phyloP scores from a whole-genome alignment of 2,797 vertebrate genomes.

The Halcyon badia region DNA sequence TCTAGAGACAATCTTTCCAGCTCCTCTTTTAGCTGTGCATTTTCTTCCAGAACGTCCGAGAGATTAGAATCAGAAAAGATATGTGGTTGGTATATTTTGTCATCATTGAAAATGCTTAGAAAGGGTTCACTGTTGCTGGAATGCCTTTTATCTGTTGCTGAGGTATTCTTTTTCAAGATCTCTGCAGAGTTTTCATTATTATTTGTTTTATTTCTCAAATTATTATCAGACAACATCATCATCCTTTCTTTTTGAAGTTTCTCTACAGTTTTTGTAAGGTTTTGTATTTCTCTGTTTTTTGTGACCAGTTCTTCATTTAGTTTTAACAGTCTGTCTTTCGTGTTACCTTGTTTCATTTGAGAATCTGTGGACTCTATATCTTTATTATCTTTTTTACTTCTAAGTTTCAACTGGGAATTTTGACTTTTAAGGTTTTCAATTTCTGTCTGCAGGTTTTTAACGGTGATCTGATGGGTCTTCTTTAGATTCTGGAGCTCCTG shows the following conservation, averaged over 20 bases:
- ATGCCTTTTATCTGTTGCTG: slow-evolving; percentile 24
- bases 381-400: slow-evolving; percentile 61
- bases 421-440: slow-evolving; percentile 84
- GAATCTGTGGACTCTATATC: slow-evolving; percentile 63
- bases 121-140: slow-evolving; percentile 53
- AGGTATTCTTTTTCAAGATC: slow-evolving; percentile 37
- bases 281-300: slow-evolving; percentile 88
- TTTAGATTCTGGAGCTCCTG: slow-evolving; percentile 81
- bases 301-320: slow-evolving; percentile 87
- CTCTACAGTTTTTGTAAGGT: slow-evolving; percentile 90
- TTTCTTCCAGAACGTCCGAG: slow-evolving; percentile 89
- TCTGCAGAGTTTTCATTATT: slow-evolving; percentile 42
- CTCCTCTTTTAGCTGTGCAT: slow-evolving; percentile 81
- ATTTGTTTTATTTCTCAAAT: slow-evolving; percentile 24
- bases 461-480: slow-evolving; percentile 75
- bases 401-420: slow-evolving; percentile 76
- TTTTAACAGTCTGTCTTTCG: slow-evolving; percentile 81
- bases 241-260: slow-evolving; percentile 90
- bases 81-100: slow-evolving; percentile 85
- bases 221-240: slow-evolving; percentile 80
- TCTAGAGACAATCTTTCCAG: slow-evolving; percentile 82
- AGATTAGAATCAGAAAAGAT: slow-evolving; percentile 83
- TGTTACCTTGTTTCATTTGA: slow-evolving; percentile 81
- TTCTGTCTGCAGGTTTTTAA: slow-evolving; percentile 83
- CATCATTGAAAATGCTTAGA: slow-evolving; percentile 66